phyloP scores from a whole-genome alignment of 1,140 invertebrate species.

The Bombyx mandarina region DNA sequence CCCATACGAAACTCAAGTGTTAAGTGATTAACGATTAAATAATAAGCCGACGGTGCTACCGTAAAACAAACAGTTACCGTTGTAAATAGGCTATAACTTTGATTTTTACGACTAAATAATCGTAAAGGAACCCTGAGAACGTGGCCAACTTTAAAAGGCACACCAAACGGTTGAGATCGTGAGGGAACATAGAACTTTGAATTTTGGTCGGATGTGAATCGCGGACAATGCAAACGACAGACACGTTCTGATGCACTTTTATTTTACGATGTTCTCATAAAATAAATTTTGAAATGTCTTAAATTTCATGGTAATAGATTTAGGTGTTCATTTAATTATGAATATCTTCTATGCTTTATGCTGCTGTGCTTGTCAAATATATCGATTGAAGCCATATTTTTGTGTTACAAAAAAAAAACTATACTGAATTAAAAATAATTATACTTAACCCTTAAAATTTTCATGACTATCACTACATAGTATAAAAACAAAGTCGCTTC shows the following conservation, averaged over 20 bases:
- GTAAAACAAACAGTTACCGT: conserved; percentile 68
- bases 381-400: too few species aligned
- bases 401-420: too few species aligned
- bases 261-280: conserved; percentile 66
- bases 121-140: conserved; percentile 61
- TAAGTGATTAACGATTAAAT: conserved; percentile 67
- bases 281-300: conserved; percentile 65
- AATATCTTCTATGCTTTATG: too few species aligned
- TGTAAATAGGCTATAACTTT: conserved; percentile 71
- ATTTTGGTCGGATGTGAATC: conserved; percentile 48
- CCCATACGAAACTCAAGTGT: conserved; percentile 32
- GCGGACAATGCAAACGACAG: conserved; percentile 60
- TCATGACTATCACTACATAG: too few species aligned
- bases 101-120: conserved; percentile 72
- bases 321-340: too few species aligned
- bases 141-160: conserved; percentile 33
- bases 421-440: too few species aligned
- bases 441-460: too few species aligned
- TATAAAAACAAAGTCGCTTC: too few species aligned
- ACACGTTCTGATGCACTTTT: conserved; percentile 66
- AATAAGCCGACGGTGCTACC: conserved; percentile 61
- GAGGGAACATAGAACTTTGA: conserved; percentile 5
- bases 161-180: conserved; percentile 8
- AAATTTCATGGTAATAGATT: conserved; percentile 14
- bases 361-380: too few species aligned